Base-by-base conservation (phyloP, 2,797 vertebrate genomes). In the Molossus molossus region DNA sequence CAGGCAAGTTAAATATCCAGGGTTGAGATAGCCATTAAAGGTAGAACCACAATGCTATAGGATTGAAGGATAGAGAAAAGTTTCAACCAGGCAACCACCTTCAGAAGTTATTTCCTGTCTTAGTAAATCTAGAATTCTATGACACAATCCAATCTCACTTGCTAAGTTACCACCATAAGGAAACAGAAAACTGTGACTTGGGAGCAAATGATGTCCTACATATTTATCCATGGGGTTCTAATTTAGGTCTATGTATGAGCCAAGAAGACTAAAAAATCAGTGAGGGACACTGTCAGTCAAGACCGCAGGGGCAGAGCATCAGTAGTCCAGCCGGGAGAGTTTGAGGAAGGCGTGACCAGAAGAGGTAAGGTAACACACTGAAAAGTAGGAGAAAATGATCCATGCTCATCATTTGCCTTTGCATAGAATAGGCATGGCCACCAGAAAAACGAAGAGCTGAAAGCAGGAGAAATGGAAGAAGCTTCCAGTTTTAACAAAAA, bases 401-500 rank as follows among this genome's bases (percentile, higher is more conserved):
- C 23, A 12, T 75, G 69, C 4, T 73, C 37, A 18, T 40, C 1
- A 6, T 89, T 64, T 25, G 27, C 40, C 70, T 96, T 94, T 83
- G 20, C 21, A 23, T 18, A 7, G 75, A 93, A 21, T 29, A 82
- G n/a, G 4, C 5, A 14, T 29, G 0, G 0, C 1, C 15, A 80
- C 7, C 1, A 76, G 45, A 33, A n/a, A 67, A 67, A 37, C 40
- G 12, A 64, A 57, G 10, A 75, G 27, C 4, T 91, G 4, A 67
- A 85, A 72, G 77, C 5, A 80, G 75, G 3, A 67, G 10, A 81
- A 76, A 80, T 83, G 5, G 12, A 75, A 13, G 23, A 75, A 21
- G 23, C 55, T 67, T 69, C 13, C 57, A 86, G 25, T 50, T 87
- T 62, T 89, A 91, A n/a, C n/a, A 87, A n/a, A 89, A 96, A 87